Percentiles rank a stretch among this genome's conserved stretches.
Evolutionary conservation across 2,888 invertebrate species (phyloP).

Genomic region (Helleia helle): DNA sequence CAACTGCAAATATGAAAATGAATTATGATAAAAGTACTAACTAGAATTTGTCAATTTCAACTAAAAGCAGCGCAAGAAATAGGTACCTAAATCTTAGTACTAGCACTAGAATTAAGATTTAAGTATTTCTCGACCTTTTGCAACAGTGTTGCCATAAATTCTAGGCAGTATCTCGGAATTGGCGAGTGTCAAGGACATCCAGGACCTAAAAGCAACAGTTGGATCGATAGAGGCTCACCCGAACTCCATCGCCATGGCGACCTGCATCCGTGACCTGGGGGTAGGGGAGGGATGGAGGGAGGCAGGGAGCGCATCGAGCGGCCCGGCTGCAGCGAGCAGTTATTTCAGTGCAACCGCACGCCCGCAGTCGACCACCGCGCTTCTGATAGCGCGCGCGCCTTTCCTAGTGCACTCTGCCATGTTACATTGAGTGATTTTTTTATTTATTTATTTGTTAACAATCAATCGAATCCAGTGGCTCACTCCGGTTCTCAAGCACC

Average conservation of each 20-base stretch:
- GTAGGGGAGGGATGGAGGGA: slow-evolving; percentile 25
- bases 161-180: too few relatives aligned
- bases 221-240: slow-evolving; percentile 53
- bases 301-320: slow-evolving; percentile 51
- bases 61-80: too few relatives aligned
- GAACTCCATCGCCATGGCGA: slow-evolving; percentile 39
- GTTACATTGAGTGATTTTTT: slow-evolving; percentile 18
- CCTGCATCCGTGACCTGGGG: slow-evolving; percentile 65
- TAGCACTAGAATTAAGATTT: too few relatives aligned
- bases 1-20: too few relatives aligned
- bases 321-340: slow-evolving; percentile 67
- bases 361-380: slow-evolving; percentile 58
- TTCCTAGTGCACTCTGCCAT: slow-evolving; percentile 33
- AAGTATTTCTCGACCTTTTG: too few relatives aligned
- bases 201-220: slow-evolving; percentile 56
- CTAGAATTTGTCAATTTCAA: too few relatives aligned
- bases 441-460: slow-evolving; percentile 9
- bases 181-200: slow-evolving; percentile 22
- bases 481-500: slow-evolving; percentile 28
- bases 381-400: slow-evolving; percentile 52
- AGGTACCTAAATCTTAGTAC: too few relatives aligned
- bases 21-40: too few relatives aligned
- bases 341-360: slow-evolving; percentile 66
- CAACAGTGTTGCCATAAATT: too few relatives aligned
- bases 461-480: slow-evolving; percentile 6